phyloP scores from a whole-genome alignment of 2,797 vertebrate genomes.

The Megalops cyprinoides region DNA sequence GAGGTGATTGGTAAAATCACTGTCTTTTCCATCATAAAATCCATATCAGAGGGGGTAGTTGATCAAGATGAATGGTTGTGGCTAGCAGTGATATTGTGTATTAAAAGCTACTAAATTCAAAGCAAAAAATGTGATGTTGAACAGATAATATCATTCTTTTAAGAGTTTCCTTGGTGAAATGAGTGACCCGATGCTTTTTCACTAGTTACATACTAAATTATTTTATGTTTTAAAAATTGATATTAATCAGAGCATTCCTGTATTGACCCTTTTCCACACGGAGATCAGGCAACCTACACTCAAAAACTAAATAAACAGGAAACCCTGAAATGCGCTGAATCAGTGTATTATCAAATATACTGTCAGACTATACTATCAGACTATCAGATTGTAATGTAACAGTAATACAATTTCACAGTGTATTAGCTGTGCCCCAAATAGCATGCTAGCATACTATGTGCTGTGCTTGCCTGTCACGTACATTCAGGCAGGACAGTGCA shows the following conservation, averaged over 20 bases:
- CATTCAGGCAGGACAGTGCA: too few relatives aligned
- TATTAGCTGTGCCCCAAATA: too few relatives aligned
- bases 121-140: neutral
- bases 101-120: neutral
- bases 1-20: neutral
- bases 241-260: neutral
- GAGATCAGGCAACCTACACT: too few relatives aligned
- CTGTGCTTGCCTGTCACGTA: too few relatives aligned
- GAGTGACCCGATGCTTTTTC: neutral
- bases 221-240: neutral
- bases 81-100: neutral
- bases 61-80: neutral
- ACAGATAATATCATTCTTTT: neutral
- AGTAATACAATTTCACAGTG: too few relatives aligned
- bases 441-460: too few relatives aligned
- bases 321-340: too few relatives aligned
- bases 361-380: too few relatives aligned
- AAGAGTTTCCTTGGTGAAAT: neutral
- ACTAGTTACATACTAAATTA: neutral
- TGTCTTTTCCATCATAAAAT: neutral
- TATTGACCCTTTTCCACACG: too few relatives aligned
- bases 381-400: too few relatives aligned
- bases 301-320: too few relatives aligned
- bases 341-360: too few relatives aligned
- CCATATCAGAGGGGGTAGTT: neutral